phyloP scores from a whole-genome alignment of 1,140 invertebrate species.

The Medauroidea extradentata region DNA sequence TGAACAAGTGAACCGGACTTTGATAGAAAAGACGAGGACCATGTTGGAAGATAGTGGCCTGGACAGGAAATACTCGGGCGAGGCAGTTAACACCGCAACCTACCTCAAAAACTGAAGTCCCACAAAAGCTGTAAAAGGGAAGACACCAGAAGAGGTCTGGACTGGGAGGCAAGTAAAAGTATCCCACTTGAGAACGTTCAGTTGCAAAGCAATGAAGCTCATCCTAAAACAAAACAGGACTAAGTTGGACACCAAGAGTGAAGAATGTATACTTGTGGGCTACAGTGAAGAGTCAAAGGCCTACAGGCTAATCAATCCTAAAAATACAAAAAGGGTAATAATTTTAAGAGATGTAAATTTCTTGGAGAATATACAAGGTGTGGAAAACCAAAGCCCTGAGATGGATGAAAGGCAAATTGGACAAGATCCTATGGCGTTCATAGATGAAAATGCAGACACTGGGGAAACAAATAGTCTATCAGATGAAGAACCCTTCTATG shows the following conservation, averaged over 20 bases:
- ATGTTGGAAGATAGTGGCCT: constrained; percentile 31
- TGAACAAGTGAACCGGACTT: constrained; percentile 44
- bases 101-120: no score
- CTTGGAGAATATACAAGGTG: not conserved
- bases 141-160: constrained; percentile 24
- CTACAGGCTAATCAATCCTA: no score
- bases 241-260: constrained; percentile 25
- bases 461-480: no score
- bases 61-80: no score
- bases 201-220: constrained; percentile 11
- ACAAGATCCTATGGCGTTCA: no score
- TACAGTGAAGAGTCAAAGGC: constrained; percentile 12
- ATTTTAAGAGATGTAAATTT: not conserved
- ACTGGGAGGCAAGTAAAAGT: constrained; percentile 7
- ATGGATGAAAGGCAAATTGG: no score
- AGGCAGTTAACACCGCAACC: no score
- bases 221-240: constrained; percentile 18
- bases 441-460: no score
- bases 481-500: no score
- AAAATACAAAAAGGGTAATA: not conserved
- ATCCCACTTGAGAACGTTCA: constrained; percentile 27
- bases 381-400: no score
- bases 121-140: no score
- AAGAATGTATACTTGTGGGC: constrained; percentile 22
- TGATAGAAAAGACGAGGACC: constrained; percentile 42